Conservation (phyloP, 35 echinoderm and acorn worm species). For the Heliocidaris erythrogramma region DNA sequence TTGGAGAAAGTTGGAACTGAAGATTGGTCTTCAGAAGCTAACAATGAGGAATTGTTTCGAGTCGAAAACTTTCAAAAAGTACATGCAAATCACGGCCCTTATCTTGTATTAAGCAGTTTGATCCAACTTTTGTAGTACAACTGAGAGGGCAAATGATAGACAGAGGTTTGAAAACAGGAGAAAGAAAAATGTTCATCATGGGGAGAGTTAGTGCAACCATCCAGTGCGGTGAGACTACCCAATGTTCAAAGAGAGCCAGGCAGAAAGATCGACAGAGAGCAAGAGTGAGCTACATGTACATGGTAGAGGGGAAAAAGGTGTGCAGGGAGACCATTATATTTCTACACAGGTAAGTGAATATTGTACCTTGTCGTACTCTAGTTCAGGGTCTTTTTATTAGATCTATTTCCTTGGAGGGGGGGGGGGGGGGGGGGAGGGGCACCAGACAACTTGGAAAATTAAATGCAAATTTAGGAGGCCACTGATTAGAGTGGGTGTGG, state of each 20-base stretch:
- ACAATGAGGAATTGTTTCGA: slow-evolving; percentile 25
- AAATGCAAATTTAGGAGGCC: too few relatives aligned
- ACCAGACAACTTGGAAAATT: too few relatives aligned
- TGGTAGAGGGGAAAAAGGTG: slow-evolving; percentile 35
- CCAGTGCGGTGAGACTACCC: not conserved
- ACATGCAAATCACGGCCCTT: not conserved
- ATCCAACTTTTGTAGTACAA: not conserved
- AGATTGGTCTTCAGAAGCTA: slow-evolving; percentile 36
- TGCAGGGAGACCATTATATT: slow-evolving; percentile 50
- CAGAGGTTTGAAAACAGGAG: not conserved
- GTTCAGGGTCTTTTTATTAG: too few relatives aligned
- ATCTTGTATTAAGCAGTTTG: not conserved
- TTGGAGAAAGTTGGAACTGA: too few relatives aligned
- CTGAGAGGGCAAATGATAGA: slow-evolving; percentile 29
- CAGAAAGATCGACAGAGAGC: slow-evolving; percentile 28
- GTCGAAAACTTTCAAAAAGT: slow-evolving; percentile 38
- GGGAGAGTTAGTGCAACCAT: slow-evolving; percentile 23
- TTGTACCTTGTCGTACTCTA: too few relatives aligned
- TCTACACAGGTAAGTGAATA: slow-evolving; percentile 47
- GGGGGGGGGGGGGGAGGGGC: too few relatives aligned
- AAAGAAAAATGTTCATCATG: slow-evolving; percentile 14
- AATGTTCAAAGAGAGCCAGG: slow-evolving; percentile 7
- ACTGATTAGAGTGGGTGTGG: too few relatives aligned
- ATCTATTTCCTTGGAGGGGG: too few relatives aligned
- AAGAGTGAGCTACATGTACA: slow-evolving; percentile 32